Base-by-base conservation (phyloP, 1,140 invertebrate genomes). In the Drepana arcuata region DNA sequence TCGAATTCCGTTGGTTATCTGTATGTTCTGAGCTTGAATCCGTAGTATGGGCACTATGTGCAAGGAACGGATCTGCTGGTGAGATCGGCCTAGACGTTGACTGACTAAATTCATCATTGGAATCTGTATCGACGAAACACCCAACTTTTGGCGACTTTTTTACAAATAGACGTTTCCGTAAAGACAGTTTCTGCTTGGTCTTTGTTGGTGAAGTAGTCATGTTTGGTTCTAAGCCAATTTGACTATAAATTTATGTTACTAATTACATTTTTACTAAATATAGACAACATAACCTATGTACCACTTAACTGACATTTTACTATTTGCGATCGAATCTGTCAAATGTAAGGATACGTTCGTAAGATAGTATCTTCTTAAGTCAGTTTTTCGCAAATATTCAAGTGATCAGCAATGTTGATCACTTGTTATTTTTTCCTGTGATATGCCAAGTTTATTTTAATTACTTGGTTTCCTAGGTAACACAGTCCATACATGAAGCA, bases 121-220 rank as follows among this genome's bases (percentile, higher is more conserved):
- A 81, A 69, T 80, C 75, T 27, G 71, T 74, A 52, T 80, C 78
- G 26, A 81, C 69, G 65, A 77, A 78, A 55, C 81, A 84, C 27
- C 81, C 81, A 48, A 84, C 81, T 70, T 77, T 83, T 26, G 81
- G 79, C 7, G 81, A 84, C 48, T 84, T 84, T 54, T 84, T 84
- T 26, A 83, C 79, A 46, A 84, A 79, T 36, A 83, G 49, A 13
- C 81, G 69, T 55, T 84, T 84, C 15, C 81, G 68, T 30, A 84
- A 51, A 28, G 79, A 84, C 40, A 84, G 54, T 46, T 84, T 84
- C 43, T 83, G 77, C 54, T 84, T 84, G 41, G 66, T 57, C 50
- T 64, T 77, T 26, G 73, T 77, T 15, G 81, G 77, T 48, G 81
- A 83, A 35, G 78, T 82, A 52, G 67, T 82, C 74, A 82, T 82